These are phyloP conservation scores for Rhadina sibilatrix DNA, from an alignment of 2,113 vertebrate genomes.

Conservation along the genomic window DNA sequence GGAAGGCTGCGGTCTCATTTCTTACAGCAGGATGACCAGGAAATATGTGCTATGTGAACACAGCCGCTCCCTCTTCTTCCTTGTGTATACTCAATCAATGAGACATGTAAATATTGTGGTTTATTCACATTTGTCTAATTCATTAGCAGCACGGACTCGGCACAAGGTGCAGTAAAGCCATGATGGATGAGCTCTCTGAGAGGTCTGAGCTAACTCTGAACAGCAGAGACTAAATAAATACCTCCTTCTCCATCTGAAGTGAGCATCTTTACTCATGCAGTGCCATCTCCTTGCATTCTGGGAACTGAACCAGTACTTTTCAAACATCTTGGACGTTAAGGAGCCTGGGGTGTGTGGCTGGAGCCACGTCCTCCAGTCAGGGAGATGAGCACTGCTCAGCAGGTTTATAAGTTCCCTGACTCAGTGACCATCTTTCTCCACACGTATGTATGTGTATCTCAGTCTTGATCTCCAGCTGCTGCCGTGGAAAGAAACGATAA, in stretches of 20 bases:
- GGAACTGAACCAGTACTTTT: conserved; percentile 10
- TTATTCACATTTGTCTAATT: neutral
- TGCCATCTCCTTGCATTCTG: neutral
- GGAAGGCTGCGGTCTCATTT: neutral
- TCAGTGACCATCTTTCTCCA: neutral
- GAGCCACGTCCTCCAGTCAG: neutral
- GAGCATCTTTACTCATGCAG: neutral
- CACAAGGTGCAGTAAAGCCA: neutral
- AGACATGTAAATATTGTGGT: conserved; percentile 58
- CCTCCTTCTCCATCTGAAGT: neutral
- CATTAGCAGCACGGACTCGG: neutral
- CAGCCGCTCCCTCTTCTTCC: conserved; percentile 21
- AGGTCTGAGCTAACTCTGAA: neutral
- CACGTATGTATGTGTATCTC: neutral
- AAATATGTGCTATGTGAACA: conserved; percentile 34
- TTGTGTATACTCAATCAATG: conserved; percentile 45
- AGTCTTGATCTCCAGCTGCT: neutral
- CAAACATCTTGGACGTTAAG: neutral
- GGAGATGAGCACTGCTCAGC: neutral
- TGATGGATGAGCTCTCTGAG: neutral
- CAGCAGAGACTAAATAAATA: conserved; percentile 49
- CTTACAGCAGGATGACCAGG: neutral
- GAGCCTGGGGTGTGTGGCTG: neutral
- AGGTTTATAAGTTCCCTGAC: neutral
- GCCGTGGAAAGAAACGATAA: neutral